Conservation (phyloP, 2,797 vertebrate genomes). For the Clarias fuscus region DNA sequence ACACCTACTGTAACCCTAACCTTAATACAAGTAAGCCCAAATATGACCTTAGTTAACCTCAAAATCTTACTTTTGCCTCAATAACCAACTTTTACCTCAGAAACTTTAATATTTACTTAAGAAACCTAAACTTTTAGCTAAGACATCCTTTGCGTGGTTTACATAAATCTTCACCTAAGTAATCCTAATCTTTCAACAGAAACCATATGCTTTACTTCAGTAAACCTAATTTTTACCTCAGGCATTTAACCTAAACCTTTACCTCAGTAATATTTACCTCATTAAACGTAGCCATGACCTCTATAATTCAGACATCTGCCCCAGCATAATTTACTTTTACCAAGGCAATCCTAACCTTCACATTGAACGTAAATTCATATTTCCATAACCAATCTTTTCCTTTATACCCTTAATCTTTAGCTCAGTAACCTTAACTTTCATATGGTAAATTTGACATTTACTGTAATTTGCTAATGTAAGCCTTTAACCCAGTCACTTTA, state of each 20-base stretch:
- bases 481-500: neutral
- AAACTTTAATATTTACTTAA: neutral
- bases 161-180: neutral
- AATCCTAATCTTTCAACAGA: neutral
- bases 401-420: neutral
- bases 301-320: too few species aligned
- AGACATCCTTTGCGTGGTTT: neutral
- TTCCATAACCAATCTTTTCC: too few species aligned
- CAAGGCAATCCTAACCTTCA: neutral
- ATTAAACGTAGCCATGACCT: neutral
- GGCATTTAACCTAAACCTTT: neutral
- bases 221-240: neutral
- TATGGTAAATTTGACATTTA: too few species aligned
- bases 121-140: neutral
- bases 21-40: neutral
- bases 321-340: too few species aligned
- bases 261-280: neutral
- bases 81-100: neutral
- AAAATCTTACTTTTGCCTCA: neutral
- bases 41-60: neutral
- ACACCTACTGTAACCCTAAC: neutral
- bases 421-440: neutral
- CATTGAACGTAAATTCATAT: neutral
- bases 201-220: neutral
- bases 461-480: too few species aligned